Evolutionary conservation across 2,797 vertebrate genomes (phyloP).

Genomic region (Pogonophryne albipinna): DNA sequence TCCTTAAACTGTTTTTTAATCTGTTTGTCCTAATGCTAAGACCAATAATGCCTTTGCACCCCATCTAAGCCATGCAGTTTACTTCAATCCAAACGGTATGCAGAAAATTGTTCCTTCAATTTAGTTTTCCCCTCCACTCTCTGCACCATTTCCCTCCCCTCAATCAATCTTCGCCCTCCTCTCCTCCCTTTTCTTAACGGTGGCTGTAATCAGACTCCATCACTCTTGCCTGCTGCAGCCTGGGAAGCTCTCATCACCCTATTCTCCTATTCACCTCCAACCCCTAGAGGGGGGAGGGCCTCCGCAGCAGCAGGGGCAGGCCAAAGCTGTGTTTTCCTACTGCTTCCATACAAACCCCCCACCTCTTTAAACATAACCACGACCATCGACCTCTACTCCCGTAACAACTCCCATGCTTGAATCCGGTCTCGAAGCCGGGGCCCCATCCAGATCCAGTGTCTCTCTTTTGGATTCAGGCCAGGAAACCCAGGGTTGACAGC

Average conservation of each 20-base stretch:
- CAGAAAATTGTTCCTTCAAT: constrained; percentile 28
- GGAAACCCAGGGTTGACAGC: constrained; percentile 54
- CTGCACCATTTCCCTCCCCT: constrained; percentile 42
- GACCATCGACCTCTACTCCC: constrained; percentile 43
- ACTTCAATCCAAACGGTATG: constrained; percentile 29
- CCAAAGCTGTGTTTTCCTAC: constrained; percentile 57
- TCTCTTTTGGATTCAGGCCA: constrained; percentile 77
- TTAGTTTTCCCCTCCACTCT: constrained; percentile 30
- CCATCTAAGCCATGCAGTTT: constrained; percentile 8
- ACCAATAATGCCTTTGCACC: neutral
- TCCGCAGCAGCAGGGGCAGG: constrained; percentile 43
- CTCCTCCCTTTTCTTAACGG: constrained; percentile 24
- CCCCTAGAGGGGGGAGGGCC: constrained; percentile 33
- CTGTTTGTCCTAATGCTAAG: constrained; percentile 6
- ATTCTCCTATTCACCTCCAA: constrained; percentile 58
- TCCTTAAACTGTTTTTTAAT: constrained; percentile 1
- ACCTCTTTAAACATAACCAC: constrained; percentile 7
- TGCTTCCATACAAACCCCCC: constrained; percentile 25
- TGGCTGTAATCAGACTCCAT: constrained; percentile 68
- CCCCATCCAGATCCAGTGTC: constrained; percentile 69
- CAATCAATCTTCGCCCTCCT: constrained; percentile 56
- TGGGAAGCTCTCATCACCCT: constrained; percentile 67
- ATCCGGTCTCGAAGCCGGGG: constrained; percentile 52
- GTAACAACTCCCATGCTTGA: constrained; percentile 63
- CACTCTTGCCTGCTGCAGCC: constrained; percentile 52